Evolutionary conservation across 2,113 vertebrate species (phyloP).

Genomic region (Equus przewalskii): DNA sequence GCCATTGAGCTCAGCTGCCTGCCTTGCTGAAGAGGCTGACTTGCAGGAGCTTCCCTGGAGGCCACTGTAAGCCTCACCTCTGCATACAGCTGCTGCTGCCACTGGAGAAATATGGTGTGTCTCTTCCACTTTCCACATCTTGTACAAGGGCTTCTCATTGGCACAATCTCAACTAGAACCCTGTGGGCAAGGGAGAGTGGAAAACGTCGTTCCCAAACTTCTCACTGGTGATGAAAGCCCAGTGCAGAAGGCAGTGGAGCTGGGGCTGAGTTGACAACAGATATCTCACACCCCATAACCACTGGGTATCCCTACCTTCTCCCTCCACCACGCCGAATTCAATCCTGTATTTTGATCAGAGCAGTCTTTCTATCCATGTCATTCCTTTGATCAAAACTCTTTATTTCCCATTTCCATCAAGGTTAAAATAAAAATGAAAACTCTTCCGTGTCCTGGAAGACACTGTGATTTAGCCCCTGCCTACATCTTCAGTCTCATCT

Average conservation of each 20-base stretch:
- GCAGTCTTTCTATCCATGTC: background rate
- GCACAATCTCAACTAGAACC: background rate
- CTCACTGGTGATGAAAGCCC: background rate
- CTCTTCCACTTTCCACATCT: background rate
- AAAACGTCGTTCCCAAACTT: background rate
- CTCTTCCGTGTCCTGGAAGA: background rate
- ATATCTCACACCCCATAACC: background rate
- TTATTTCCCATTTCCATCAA: background rate
- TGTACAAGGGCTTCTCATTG: background rate
- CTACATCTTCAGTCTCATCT: background rate
- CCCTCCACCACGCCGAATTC: background rate
- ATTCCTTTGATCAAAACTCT: background rate
- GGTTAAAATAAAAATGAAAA: constrained; percentile 4
- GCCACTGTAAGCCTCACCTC: background rate
- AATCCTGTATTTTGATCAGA: background rate
- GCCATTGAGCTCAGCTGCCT: background rate
- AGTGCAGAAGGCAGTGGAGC: background rate
- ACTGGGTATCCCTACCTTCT: accelerated
- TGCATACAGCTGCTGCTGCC: background rate
- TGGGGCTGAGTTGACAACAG: background rate
- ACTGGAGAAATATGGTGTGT: background rate
- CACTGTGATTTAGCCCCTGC: background rate
- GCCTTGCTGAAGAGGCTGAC: background rate
- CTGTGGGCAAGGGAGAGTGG: background rate
- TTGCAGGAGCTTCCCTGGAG: background rate